phyloP scores from a whole-genome alignment of 2,113 vertebrate species.

The Brienomyrus brachyistius region DNA sequence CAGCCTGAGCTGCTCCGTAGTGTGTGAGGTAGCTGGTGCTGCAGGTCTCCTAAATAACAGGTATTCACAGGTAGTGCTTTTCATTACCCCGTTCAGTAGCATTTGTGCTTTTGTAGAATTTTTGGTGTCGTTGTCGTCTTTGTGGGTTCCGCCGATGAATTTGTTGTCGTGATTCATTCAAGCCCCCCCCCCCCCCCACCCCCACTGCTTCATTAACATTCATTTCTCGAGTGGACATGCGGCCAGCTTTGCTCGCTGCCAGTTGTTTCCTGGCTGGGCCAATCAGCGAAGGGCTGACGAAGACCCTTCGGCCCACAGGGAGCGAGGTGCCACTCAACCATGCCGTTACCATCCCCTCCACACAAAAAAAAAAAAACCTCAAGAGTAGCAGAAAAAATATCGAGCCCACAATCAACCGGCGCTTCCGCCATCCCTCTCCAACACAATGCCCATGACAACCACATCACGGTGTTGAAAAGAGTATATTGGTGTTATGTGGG shows the following conservation, averaged over 20 bases:
- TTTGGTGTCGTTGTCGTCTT: not conserved
- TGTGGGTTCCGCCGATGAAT: not conserved
- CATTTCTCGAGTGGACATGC: conserved; percentile 12
- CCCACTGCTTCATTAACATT: conserved; percentile 18
- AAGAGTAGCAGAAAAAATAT: not conserved
- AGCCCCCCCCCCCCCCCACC: not conserved
- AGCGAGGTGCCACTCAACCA: not conserved
- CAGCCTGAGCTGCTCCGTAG: not conserved
- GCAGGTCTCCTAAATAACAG: not conserved
- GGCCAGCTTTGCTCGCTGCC: not conserved
- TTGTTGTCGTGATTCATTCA: conserved; percentile 7
- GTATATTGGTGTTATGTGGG: not conserved
- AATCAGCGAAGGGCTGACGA: conserved; percentile 6
- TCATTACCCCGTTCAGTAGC: not conserved
- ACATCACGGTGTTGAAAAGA: not conserved
- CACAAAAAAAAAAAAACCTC: not conserved
- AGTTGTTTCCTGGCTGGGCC: not conserved
- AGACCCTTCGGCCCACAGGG: conserved; percentile 18
- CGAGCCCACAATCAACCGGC: not conserved
- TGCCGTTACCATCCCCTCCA: not conserved
- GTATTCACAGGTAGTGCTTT: not conserved
- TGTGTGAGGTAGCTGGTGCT: not conserved
- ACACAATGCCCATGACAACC: not conserved
- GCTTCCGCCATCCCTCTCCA: not conserved
- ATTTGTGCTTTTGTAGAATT: not conserved